phyloP scores from a whole-genome alignment of 2,113 vertebrate species.

The Sinocyclocheilus maitianheensis region DNA sequence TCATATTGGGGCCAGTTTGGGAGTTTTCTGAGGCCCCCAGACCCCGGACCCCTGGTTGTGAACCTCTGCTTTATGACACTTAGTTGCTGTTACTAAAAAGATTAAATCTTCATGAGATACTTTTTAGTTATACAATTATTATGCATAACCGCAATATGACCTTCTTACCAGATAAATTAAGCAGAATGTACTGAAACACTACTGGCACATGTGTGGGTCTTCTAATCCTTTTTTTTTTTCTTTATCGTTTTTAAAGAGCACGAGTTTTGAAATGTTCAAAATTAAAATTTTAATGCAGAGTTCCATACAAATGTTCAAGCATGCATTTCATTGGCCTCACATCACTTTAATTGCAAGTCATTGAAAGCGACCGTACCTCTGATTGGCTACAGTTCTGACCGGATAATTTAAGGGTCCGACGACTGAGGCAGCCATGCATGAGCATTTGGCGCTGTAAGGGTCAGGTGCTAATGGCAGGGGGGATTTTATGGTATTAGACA shows the following conservation, averaged over 20 bases:
- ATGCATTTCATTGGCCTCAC: conserved; percentile 1
- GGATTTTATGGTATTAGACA: conserved; percentile 61
- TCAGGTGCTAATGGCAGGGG: conserved; percentile 65
- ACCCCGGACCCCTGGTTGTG: neutral
- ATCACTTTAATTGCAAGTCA: conserved; percentile 29
- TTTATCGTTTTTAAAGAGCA: neutral
- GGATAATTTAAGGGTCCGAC: conserved; percentile 16
- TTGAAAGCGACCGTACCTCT: conserved; percentile 5
- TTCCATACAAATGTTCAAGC: neutral
- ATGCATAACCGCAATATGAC: neutral
- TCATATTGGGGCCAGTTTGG: neutral
- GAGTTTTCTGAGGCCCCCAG: neutral
- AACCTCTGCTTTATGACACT: neutral
- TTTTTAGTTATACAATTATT: neutral
- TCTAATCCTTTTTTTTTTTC: neutral
- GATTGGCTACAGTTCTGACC: neutral
- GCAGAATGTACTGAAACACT: neutral
- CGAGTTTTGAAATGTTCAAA: neutral
- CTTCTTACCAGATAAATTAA: neutral
- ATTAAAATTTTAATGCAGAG: neutral
- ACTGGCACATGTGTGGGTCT: neutral
- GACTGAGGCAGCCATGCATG: conserved; percentile 8
- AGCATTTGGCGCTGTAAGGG: conserved; percentile 53
- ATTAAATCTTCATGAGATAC: neutral
- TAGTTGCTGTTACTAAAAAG: neutral